phyloP scores from a whole-genome alignment of 2,797 vertebrate species.

The Siniperca scherzeri region DNA sequence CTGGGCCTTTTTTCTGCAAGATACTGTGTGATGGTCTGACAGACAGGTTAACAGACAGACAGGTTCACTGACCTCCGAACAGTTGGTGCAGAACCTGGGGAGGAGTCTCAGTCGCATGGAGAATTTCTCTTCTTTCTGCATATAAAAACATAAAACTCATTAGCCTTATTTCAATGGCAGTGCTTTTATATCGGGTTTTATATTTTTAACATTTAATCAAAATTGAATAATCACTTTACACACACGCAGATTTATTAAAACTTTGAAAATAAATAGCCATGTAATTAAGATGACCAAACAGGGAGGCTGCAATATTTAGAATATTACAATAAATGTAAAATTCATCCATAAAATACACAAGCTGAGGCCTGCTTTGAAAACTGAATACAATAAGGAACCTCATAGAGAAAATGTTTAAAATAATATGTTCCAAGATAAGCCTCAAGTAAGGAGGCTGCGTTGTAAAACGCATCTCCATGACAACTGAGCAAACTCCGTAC shows the following conservation, averaged over 20 bases:
- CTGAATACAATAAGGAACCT: too few species aligned
- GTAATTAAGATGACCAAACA: background rate
- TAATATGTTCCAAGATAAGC: too few species aligned
- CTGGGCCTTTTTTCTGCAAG: background rate
- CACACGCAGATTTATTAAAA: too few species aligned
- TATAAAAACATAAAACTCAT: background rate
- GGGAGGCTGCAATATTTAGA: background rate
- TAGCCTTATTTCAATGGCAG: background rate
- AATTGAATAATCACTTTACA: too few species aligned
- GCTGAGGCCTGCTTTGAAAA: too few species aligned
- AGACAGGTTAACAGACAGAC: background rate
- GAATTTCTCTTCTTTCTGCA: slow-evolving; percentile 54
- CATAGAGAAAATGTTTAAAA: too few species aligned
- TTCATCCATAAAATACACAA: background rate
- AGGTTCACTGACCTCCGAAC: slow-evolving; percentile 61
- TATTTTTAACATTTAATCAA: too few species aligned
- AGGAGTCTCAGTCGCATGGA: slow-evolving; percentile 49
- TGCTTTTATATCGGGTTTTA: background rate
- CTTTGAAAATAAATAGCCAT: background rate
- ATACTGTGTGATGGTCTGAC: background rate
- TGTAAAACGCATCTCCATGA: too few species aligned
- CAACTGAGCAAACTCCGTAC: too few species aligned
- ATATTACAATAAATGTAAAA: background rate
- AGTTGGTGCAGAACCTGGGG: slow-evolving; percentile 71
- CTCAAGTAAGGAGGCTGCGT: too few species aligned